Conservation (phyloP, 2,113 vertebrate genomes). For the Lamprotornis superbus region DNA sequence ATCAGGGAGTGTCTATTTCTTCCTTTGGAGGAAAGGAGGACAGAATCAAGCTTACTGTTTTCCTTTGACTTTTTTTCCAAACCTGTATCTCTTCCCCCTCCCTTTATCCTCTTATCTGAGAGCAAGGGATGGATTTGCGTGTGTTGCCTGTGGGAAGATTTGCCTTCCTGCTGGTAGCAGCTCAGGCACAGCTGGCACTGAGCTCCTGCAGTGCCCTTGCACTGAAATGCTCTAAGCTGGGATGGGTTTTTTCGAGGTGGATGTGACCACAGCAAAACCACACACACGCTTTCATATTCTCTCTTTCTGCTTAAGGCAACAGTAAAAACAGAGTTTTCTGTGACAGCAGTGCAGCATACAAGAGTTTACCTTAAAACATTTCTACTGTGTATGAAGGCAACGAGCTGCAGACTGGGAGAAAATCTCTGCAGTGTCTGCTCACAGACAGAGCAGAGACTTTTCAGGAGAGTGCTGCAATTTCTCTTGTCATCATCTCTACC, state of each 20-base stretch:
- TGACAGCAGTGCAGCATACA: not conserved
- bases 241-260: not conserved
- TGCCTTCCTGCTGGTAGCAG: not conserved
- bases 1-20: not conserved
- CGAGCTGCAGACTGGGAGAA: not conserved
- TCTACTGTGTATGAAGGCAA: not conserved
- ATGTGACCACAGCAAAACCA: fast-evolving
- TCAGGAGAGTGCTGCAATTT: not conserved
- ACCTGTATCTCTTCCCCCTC: not conserved
- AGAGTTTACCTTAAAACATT: not conserved
- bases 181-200: not conserved
- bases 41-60: not conserved
- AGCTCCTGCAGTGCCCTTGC: not conserved
- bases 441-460: not conserved
- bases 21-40: not conserved
- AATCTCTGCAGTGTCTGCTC: not conserved
- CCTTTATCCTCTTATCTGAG: not conserved
- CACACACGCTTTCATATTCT: fast-evolving
- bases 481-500: not conserved
- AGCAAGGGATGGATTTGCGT: not conserved
- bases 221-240: not conserved
- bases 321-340: not conserved
- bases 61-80: not conserved
- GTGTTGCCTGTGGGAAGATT: not conserved
- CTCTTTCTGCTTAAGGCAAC: not conserved